These are phyloP conservation scores for Phortica magna DNA, from an alignment of 2,888 invertebrate species.

Conservation along the genomic window DNA sequence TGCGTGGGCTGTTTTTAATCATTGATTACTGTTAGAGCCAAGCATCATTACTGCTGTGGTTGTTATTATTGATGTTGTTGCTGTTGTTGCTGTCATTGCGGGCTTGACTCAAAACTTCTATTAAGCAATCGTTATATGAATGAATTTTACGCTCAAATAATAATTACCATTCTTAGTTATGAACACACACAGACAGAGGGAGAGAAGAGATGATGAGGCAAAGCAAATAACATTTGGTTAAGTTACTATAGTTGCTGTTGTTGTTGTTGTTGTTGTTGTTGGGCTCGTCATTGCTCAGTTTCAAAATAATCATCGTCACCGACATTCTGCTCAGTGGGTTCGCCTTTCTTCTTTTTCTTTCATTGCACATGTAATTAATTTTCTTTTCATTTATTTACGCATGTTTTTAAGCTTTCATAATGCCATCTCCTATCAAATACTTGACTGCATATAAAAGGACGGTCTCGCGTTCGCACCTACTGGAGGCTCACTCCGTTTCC, in stretches of 20 bases:
- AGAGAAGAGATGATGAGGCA: background rate
- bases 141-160: constrained; percentile 53
- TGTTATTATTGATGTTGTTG: constrained; percentile 14
- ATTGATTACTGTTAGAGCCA: constrained; percentile 44
- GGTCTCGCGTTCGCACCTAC: no score
- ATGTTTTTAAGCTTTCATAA: background rate
- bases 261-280: no score
- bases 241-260: no score
- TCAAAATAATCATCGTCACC: no score
- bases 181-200: constrained; percentile 35
- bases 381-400: no score
- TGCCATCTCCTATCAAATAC: background rate
- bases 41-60: constrained; percentile 32
- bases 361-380: no score
- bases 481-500: no score
- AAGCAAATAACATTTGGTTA: background rate
- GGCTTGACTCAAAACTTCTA: background rate
- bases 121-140: constrained; percentile 51
- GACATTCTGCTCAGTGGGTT: no score
- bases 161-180: constrained; percentile 72
- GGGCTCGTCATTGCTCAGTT: no score
- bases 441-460: no score
- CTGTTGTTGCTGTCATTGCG: constrained; percentile 18
- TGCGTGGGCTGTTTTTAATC: constrained; percentile 68
- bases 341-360: no score